phyloP scores from a whole-genome alignment of 2,113 vertebrate genomes.

The Ailurus styani region DNA sequence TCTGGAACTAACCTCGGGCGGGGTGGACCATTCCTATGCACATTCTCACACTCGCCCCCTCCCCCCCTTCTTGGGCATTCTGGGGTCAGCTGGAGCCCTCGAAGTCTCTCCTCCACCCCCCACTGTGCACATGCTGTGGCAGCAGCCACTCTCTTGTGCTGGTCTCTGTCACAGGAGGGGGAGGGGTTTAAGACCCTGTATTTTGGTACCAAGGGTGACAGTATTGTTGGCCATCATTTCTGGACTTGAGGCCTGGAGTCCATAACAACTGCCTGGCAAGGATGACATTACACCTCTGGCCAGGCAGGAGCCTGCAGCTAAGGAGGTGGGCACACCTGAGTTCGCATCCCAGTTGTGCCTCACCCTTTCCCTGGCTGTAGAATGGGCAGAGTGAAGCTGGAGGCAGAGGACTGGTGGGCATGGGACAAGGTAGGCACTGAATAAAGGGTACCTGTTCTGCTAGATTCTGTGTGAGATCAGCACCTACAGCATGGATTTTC shows the following conservation, averaged over 20 bases:
- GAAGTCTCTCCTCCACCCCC: not conserved
- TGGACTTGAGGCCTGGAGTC: not conserved
- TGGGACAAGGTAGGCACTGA: not conserved
- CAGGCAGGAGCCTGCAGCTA: not conserved
- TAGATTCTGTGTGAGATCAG: not conserved
- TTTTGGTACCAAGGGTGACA: not conserved
- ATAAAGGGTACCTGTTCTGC: rapidly evolving
- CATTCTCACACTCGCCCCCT: not conserved
- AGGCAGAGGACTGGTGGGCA: rapidly evolving
- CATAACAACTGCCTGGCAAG: not conserved
- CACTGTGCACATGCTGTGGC: rapidly evolving
- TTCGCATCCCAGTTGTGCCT: not conserved
- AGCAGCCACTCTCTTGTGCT: not conserved
- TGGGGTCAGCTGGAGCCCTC: not conserved
- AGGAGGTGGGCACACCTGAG: not conserved
- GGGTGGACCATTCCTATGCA: not conserved
- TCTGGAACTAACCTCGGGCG: not conserved
- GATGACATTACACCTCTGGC: not conserved
- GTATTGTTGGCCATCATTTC: not conserved
- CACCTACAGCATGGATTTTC: not conserved
- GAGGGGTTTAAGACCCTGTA: not conserved
- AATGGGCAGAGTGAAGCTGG: rapidly evolving
- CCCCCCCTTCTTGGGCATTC: no score
- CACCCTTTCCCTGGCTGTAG: rapidly evolving
- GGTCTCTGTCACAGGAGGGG: not conserved